These are phyloP conservation scores for Eclectus roratus DNA, from an alignment of 2,113 vertebrate genomes.

Conservation along the genomic window DNA sequence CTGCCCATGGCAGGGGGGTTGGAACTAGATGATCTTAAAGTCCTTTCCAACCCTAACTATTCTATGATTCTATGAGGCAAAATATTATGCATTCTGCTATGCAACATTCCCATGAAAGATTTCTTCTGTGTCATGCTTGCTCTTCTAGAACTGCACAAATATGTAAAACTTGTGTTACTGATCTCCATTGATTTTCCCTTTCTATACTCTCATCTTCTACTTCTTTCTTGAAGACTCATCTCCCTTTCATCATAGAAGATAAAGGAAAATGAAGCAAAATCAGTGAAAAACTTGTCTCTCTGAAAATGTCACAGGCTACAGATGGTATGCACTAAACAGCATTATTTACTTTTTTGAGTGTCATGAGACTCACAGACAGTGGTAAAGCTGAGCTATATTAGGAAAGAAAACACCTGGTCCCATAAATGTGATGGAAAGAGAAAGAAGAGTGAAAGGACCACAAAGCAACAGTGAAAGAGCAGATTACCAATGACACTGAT, in stretches of 20 bases:
- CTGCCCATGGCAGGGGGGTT: too few species aligned
- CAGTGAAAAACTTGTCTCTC: not conserved
- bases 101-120: not conserved
- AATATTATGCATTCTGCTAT: not conserved
- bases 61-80: not conserved
- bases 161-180: not conserved
- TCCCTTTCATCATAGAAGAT: not conserved
- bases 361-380: accelerated
- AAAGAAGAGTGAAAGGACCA: not conserved
- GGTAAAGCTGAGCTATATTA: not conserved
- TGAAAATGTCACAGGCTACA: not conserved
- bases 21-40: too few species aligned
- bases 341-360: not conserved
- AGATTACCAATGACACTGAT: not conserved
- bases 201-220: not conserved
- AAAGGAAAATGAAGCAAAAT: not conserved
- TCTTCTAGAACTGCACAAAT: not conserved
- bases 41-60: too few species aligned
- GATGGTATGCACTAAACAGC: not conserved
- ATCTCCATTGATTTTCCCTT: not conserved
- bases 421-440: not conserved
- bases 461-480: not conserved
- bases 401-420: not conserved
- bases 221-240: not conserved
- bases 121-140: not conserved